Conservation (phyloP, 23 tunicate species). For the Halocynthia roretzi region DNA sequence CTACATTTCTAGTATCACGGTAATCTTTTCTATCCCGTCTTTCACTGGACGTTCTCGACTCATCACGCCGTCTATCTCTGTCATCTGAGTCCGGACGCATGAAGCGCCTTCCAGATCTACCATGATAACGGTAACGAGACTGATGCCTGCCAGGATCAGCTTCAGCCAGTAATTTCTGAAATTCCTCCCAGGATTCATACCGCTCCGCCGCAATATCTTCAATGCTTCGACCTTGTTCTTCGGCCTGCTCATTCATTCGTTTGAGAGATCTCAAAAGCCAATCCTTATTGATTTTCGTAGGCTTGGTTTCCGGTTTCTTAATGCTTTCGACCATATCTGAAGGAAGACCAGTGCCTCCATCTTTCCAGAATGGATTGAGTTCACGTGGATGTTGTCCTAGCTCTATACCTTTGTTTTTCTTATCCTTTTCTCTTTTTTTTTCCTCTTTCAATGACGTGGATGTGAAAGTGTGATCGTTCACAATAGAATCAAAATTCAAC, state of each 20-base stretch:
- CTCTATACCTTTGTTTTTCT: constrained; percentile 23
- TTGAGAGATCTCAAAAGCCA: constrained; percentile 70
- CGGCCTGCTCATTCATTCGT: constrained; percentile 88
- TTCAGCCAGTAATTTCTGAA: constrained; percentile 47
- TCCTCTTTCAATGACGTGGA: constrained; percentile 49
- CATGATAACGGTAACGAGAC: not conserved
- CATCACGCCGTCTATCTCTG: not conserved
- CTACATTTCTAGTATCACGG: not conserved
- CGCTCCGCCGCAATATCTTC: constrained; percentile 78
- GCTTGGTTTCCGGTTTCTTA: not conserved
- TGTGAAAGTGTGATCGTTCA: constrained; percentile 38
- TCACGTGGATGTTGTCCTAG: constrained; percentile 73
- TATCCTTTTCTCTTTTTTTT: not conserved
- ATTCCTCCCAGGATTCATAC: constrained; percentile 79
- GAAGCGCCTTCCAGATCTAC: not conserved
- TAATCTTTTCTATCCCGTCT: not conserved
- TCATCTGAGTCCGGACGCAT: constrained; percentile 9
- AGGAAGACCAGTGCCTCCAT: constrained; percentile 75
- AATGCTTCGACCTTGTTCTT: constrained; percentile 38
- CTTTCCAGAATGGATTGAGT: constrained; percentile 77
- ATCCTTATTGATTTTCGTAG: constrained; percentile 16
- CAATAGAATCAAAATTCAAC: constrained; percentile 40
- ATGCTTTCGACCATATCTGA: constrained; percentile 3
- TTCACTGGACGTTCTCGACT: not conserved
- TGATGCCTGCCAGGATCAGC: constrained; percentile 29